These are phyloP conservation scores for Gymnogyps californianus DNA, from an alignment of 2,113 vertebrate species.

Conservation along the genomic window DNA sequence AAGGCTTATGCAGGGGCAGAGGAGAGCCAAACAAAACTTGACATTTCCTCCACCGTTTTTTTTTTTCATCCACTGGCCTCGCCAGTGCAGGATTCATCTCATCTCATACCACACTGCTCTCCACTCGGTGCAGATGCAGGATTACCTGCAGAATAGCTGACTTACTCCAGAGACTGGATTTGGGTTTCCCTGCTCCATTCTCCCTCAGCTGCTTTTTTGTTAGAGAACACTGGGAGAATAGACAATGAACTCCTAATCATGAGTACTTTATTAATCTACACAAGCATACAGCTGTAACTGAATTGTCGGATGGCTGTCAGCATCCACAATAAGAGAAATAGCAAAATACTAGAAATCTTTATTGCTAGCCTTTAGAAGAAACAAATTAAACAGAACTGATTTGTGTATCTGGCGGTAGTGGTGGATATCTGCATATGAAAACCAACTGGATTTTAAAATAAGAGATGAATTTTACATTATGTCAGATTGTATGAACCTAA, in stretches of 20 bases:
- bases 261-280: background rate
- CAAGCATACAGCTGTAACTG: background rate
- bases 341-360: background rate
- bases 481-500: background rate
- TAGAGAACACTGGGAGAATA: background rate
- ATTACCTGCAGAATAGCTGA: background rate
- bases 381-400: background rate
- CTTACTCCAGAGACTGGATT: background rate
- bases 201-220: background rate
- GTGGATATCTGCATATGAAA: background rate
- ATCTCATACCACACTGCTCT: background rate
- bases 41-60: background rate
- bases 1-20: background rate
- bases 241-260: background rate
- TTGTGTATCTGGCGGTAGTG: background rate
- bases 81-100: background rate
- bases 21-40: background rate
- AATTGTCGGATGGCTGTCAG: background rate
- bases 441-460: background rate
- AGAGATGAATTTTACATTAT: background rate
- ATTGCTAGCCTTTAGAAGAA: background rate
- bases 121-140: background rate
- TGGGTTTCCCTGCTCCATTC: background rate
- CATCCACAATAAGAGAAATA: background rate
- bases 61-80: background rate